Evolutionary conservation across 2,888 invertebrate species (phyloP).

Genomic region (Eugnorisma glareosa): DNA sequence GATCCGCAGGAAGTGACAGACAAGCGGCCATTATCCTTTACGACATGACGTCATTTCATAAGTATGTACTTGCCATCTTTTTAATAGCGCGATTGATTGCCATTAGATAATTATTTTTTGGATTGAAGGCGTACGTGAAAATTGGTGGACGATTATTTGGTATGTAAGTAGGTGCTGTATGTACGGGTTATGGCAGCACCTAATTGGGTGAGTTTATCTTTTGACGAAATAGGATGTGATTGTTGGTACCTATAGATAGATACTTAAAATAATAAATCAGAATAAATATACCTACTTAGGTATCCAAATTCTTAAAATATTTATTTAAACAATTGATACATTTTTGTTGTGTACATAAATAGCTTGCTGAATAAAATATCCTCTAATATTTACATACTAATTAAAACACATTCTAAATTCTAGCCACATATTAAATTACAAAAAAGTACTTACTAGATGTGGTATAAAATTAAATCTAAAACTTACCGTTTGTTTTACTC

Average conservation of each 20-base stretch:
- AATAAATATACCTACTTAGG: neutral
- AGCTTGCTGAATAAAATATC: neutral
- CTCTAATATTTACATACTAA: neutral
- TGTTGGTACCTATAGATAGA: neutral
- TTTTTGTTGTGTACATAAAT: neutral
- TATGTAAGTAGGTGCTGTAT: slow-evolving; percentile 25
- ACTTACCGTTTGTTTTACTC: slow-evolving; percentile 57
- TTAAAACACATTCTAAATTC: neutral
- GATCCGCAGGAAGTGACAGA: slow-evolving; percentile 68
- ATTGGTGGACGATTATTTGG: slow-evolving; percentile 37
- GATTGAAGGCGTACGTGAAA: slow-evolving; percentile 37
- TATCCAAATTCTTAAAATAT: neutral
- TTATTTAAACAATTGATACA: neutral
- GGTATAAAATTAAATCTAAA: neutral
- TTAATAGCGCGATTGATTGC: slow-evolving; percentile 54
- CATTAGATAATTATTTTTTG: slow-evolving; percentile 51
- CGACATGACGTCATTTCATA: slow-evolving; percentile 47
- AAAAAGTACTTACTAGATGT: neutral
- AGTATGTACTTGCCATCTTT: slow-evolving; percentile 44
- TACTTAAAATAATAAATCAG: neutral
- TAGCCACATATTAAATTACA: neutral
- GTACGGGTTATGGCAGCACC: slow-evolving; percentile 1
- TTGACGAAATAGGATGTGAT: neutral
- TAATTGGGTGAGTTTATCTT: neutral
- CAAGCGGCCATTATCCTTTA: slow-evolving; percentile 66